A percentile compares a stretch with the other conserved stretches of the same genome.
These are phyloP conservation scores for Sebastes hubbsi DNA, from an alignment of 2,797 vertebrate species.

Conservation along the genomic window DNA sequence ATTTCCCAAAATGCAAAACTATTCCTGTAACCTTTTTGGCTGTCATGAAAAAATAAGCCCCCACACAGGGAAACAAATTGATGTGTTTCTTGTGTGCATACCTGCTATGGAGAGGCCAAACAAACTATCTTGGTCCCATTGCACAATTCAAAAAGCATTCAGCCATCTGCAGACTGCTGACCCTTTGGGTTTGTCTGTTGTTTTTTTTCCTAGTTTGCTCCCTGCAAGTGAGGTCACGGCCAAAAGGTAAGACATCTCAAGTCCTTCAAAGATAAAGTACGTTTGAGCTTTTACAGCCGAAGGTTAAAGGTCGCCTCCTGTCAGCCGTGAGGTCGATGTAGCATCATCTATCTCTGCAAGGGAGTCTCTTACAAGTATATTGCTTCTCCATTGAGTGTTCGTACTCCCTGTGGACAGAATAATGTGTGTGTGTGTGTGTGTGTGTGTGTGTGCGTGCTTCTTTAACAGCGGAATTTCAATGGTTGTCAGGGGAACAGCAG, in stretches of 20 bases:
- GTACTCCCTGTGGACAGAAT: conserved; percentile 33
- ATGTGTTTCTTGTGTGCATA: neutral
- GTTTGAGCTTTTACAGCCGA: conserved; percentile 5
- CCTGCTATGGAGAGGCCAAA: neutral
- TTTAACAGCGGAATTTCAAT: conserved; percentile 44
- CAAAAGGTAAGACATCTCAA: conserved; percentile 14
- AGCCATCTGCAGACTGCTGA: neutral
- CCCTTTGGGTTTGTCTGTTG: neutral
- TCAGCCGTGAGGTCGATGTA: conserved; percentile 24
- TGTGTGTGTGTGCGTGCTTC: neutral
- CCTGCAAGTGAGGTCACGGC: conserved; percentile 1
- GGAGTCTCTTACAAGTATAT: conserved; percentile 39
- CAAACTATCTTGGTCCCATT: neutral
- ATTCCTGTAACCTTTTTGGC: neutral
- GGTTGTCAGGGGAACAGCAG: conserved; percentile 28
- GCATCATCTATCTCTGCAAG: conserved; percentile 46
- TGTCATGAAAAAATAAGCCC: neutral
- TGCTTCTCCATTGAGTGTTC: conserved; percentile 28
- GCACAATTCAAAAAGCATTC: neutral
- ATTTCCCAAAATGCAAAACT: neutral
- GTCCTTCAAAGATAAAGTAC: conserved; percentile 3
- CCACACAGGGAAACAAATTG: neutral
- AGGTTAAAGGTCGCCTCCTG: conserved; percentile 27
- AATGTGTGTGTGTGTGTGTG: neutral
- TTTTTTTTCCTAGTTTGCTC: neutral